phyloP scores from a whole-genome alignment of 37 sponge, comb jelly and placozoan species.

The Spongilla lacustris region DNA sequence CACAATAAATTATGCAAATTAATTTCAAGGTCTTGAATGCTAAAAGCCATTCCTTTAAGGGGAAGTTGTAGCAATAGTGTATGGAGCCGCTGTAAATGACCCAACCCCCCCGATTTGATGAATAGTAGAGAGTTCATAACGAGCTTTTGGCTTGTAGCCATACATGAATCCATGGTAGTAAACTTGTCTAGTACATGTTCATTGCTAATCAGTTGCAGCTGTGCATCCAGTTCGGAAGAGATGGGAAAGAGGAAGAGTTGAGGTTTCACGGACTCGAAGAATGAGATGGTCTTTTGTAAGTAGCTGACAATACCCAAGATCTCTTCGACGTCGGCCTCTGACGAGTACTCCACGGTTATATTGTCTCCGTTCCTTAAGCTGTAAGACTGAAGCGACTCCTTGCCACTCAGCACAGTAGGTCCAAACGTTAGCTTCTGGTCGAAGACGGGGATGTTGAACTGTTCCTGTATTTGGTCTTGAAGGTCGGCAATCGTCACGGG shows the following conservation, averaged over 20 bases:
- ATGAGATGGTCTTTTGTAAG: background rate
- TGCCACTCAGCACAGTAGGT: background rate
- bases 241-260: background rate
- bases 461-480: constrained; percentile 6
- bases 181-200: background rate
- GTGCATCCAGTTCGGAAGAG: too few species aligned
- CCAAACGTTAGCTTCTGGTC: constrained; percentile 9
- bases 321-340: constrained; percentile 13
- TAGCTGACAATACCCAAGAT: background rate
- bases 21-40: constrained; percentile 23
- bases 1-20: too few species aligned
- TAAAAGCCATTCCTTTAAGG: background rate
- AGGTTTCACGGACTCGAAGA: constrained; percentile 9
- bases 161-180: background rate
- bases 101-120: constrained; percentile 7
- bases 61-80: constrained; percentile 1
- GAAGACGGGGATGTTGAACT: constrained; percentile 21
- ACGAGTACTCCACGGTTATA: constrained; percentile 13
- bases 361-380: constrained; percentile 12
- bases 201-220: background rate
- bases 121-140: constrained; percentile 28
- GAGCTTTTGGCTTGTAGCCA: background rate
- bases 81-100: constrained; percentile 13
- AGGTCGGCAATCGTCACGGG: constrained; percentile 21
- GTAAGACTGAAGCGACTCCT: background rate